phyloP scores from a whole-genome alignment of 2,113 vertebrate species.

The Pygoscelis antarcticus region DNA sequence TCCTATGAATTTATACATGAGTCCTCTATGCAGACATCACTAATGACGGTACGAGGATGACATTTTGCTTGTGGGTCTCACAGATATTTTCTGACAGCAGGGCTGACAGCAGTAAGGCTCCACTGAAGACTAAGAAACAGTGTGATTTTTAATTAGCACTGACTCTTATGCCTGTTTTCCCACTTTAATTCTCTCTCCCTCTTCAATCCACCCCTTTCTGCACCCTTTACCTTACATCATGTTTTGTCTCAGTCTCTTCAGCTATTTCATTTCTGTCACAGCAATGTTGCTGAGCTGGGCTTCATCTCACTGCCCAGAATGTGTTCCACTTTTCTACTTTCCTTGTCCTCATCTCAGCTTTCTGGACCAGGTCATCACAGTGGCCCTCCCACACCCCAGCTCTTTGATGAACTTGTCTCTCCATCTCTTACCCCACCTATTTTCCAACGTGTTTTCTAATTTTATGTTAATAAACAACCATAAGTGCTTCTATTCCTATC shows the following conservation, averaged over 20 bases:
- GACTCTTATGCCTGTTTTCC: not conserved
- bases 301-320: not conserved
- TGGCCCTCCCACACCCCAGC: not conserved
- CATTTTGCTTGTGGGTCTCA: not conserved
- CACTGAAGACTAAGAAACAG: not conserved
- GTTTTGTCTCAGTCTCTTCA: not conserved
- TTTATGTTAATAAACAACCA: not conserved
- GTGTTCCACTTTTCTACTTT: not conserved
- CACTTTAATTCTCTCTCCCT: not conserved
- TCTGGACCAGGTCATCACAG: not conserved
- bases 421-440: not conserved
- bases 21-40: not conserved
- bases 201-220: not conserved
- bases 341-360: not conserved
- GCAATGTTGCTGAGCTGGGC: not conserved
- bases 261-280: not conserved
- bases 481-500: not conserved
- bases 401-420: not conserved
- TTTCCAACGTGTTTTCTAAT: not conserved
- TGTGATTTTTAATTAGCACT: not conserved
- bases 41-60: not conserved
- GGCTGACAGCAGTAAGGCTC: not conserved
- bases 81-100: not conserved
- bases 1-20: not conserved
- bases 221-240: not conserved